phyloP scores from a whole-genome alignment of 2,888 invertebrate species.

The Dynastes grantii region DNA sequence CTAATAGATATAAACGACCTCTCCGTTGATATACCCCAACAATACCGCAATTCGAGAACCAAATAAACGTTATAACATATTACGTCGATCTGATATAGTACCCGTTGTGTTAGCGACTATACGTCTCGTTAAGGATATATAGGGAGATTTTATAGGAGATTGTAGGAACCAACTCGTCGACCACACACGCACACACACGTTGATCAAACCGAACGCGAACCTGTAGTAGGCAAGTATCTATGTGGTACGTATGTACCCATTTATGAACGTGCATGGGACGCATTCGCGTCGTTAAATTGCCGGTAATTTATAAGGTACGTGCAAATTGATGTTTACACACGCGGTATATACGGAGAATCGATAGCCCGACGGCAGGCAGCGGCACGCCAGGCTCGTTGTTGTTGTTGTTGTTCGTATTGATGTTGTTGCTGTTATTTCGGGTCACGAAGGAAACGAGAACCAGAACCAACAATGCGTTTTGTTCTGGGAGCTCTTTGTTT shows the following conservation, averaged over 20 bases:
- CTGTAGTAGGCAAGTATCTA: too few relatives aligned
- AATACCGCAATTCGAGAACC: background rate
- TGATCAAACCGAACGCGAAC: too few relatives aligned
- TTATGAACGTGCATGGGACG: background rate
- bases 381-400: background rate
- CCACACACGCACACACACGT: background rate
- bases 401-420: background rate
- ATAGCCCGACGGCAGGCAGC: background rate
- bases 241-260: background rate
- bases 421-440: background rate
- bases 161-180: background rate
- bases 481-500: too few relatives aligned
- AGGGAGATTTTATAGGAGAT: conserved; percentile 11
- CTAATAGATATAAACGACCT: background rate
- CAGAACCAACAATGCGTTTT: too few relatives aligned
- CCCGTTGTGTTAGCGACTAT: conserved; percentile 3
- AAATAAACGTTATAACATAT: background rate
- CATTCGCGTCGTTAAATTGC: conserved; percentile 28
- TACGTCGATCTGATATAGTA: background rate
- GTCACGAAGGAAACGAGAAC: background rate
- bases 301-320: conserved; percentile 36
- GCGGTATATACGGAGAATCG: conserved; percentile 16
- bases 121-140: conserved; percentile 3
- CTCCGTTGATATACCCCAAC: background rate
- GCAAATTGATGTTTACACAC: conserved; percentile 35